Base-by-base conservation (phyloP, 2,113 vertebrate species). In the Phyllostomus discolor region DNA sequence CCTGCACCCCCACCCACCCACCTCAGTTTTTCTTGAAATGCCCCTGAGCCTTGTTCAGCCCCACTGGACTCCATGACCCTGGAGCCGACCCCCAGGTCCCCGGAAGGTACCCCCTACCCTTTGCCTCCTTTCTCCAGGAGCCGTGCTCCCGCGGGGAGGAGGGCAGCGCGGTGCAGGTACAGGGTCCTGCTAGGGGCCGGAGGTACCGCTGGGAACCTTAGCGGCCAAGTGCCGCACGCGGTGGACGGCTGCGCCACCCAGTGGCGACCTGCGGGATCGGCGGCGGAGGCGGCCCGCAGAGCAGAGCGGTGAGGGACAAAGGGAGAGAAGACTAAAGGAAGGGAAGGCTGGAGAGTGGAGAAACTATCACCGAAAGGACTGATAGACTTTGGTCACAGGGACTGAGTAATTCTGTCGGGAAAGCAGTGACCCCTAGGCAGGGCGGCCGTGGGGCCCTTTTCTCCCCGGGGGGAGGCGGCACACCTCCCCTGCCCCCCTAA, bases 191-290 rank as follows among this genome's bases (percentile, higher is more conserved):
- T 28, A 0, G 28, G 26, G 10, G 28, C 50, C 1, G 26, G 14
- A 35, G 7, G 20, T 16, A 1, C 33, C 10, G 2, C 54, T 8
- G 6, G n/a, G 31, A 46, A 11, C 48, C 0, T 1, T 22, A 64
- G 52, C 43, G 0, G 1, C 5, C 0, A 7, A 75, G 3, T 0
- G 48, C n/a, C 1, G 24, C 80, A 89, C 73, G 2, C 4, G 0
- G 54, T 52, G 57, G 94, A n/a, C 91, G 3, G 66, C 85, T 76
- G 93, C 87, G 87, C 96, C 97, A 95, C 95, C 97, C 26, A 67
- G 97, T 96, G 97, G 92, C 79, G 0, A 24, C 31, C n/a, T 28
- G 35, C 3, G 26, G 83, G 28, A 95, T 75, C 20, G 31, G 46
- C 66, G 16, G 95, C 17, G 10, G 26, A 43, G 24, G 7, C 20